phyloP scores from a whole-genome alignment of 2,797 vertebrate genomes.

The Manis javanica region DNA sequence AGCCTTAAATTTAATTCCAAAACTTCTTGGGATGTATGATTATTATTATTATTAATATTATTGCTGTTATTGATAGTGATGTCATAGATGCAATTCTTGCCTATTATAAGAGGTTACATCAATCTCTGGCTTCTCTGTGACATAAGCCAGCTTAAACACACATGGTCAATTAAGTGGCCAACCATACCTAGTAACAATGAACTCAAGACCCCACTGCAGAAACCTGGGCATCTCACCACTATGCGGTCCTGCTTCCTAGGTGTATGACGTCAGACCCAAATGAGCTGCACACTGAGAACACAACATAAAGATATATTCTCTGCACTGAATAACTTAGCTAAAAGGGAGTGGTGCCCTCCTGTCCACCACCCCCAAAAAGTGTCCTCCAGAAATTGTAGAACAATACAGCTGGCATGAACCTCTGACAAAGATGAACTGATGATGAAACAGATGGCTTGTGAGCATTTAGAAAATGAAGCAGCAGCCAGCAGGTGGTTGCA shows the following conservation, averaged over 20 bases:
- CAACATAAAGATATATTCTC: not conserved
- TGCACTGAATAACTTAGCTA: not conserved
- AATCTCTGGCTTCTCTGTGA: not conserved
- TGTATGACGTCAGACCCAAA: not conserved
- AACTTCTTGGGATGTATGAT: not conserved
- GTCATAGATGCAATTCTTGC: not conserved
- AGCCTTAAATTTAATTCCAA: conserved; percentile 19
- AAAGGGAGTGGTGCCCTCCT: not conserved
- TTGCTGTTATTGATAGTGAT: not conserved
- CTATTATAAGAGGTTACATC: not conserved
- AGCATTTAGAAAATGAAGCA: conserved; percentile 15
- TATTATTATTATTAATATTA: not conserved
- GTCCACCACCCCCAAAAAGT: not conserved
- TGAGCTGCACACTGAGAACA: not conserved
- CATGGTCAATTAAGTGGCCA: not conserved
- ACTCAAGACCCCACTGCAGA: not conserved
- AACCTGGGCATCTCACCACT: not conserved
- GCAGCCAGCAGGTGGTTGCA: not conserved
- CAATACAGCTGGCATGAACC: not conserved
- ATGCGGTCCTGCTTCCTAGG: not conserved
- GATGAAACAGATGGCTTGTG: conserved; percentile 38
- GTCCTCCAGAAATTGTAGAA: conserved; percentile 38
- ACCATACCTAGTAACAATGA: not conserved
- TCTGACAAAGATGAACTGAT: not conserved
- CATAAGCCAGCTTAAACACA: not conserved